Evolutionary conservation across 2,888 invertebrate genomes (phyloP), one percentile per base, ranked within the genome.

Genomic region (Chrysolina oricalcia): DNA sequence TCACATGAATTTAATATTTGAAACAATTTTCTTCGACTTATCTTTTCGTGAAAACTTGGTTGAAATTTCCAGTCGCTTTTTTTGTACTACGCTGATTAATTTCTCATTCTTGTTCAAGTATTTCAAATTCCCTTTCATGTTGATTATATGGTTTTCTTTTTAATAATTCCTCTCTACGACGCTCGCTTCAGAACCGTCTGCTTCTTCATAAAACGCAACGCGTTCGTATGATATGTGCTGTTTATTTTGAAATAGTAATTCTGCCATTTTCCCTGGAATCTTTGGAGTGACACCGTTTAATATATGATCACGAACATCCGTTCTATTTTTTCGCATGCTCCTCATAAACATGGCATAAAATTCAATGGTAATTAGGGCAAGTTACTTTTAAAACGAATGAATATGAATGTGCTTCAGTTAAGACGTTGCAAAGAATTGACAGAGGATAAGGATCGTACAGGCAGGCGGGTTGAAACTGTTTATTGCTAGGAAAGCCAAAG

Each of bases 281-380:
- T 53, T 53, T 23, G 27, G n/a, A 59, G 59, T 27, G 27, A 59
- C 59, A 59, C 27, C 27, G 59, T 27, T 59, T 59, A 8, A 35
- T 59, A 23, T 21, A 9, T 13, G 35, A 23, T 8, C 59, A 59
- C 59, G 59, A 59, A 59, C 59, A 59, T 59, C 59, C 59, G 59
- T 59, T 59, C 35, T 27, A 59, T 59, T 59, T 27, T 59, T 59
- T 50, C 35, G 27, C 59, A 59, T 59, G 59, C 35, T 35, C 59
- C 35, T 59, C 59, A 35, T 11, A 8, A 59, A n/a, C n/a, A 35
- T 59, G 27, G 59, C 35, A 59, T 59, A 17, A 23, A 53, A 35
- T 27, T 27, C 27, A n/a, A 59, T n/a, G 35, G n/a, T 27, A 59
- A 19, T 19, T n/a, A 10, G 19, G 10, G 17, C 17, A 2, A 50